Base-by-base conservation (phyloP, 2,888 invertebrate genomes). In the Timandra comae region DNA sequence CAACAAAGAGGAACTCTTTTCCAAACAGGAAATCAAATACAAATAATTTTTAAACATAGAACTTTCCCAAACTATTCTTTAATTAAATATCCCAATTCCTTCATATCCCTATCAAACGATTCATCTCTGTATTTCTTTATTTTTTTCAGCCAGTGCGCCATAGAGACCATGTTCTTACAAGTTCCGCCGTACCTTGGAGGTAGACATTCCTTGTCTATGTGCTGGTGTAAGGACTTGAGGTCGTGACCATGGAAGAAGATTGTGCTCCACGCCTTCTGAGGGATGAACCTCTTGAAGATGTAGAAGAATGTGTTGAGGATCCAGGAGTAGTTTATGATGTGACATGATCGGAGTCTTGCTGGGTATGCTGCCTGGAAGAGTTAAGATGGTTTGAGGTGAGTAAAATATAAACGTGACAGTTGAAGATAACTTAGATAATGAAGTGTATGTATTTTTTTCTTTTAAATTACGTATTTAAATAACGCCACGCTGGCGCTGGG, bases 281-380 rank as follows among this genome's bases (percentile, higher is more conserved):
- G 90, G 12, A 94, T 81, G 43, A 94, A 88, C 3, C 91, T 90
- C 54, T 93, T 93, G 72, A 94, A 93, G 19, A 93, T 84, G 40
- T 90, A 90, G 62, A 91, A 91, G 45, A 92, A 90, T 1, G 91
- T 88, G 67, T 92, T 93, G 50, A 94, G 90, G 1, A 92, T 78
- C 93, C 93, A 93, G 10, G 92, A 92, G 68, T 94, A 92, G 70
- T 93, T 91, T 19, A 94, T 87, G 38, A 94, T 88, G 73, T 94
- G 94, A 30, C 92, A 87, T 0, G 90, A 87, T 16, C 88, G 81
- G 0, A 91, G 78, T 22, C 90, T 89, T 50, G 89, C 85, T 0
- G 94, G 93, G 49, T 90, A 88, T 7, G 91, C 88, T 0, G 89
- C 80, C 91, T 91, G 62, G 2, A 78, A 69, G 29, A 16, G n/a